Evolutionary conservation across 2,888 invertebrate genomes (phyloP), one percentile per base, ranked within the genome.

Genomic region (Leptopilina drosophilae): DNA sequence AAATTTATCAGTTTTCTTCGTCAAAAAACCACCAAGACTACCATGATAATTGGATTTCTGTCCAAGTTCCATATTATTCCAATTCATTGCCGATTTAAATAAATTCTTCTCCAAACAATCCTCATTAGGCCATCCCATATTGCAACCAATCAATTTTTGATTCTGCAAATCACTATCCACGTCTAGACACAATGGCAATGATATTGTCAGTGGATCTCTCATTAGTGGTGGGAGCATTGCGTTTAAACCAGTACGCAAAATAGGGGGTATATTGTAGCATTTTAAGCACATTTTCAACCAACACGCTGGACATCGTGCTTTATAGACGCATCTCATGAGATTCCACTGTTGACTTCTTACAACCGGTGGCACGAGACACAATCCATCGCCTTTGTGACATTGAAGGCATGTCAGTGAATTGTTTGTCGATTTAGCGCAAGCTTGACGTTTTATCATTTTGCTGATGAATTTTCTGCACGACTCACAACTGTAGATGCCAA

Each of bases 401-500:
- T 95, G 94, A 89, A 95, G 93, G 46, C 93, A 92, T 64, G 94
- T 92, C 80, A 93, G 93, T 65, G 93, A 92, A 85, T 92, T 92
- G 87, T 93, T 93, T n/a, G 88, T 85, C 56, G 90, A 88, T 87
- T 94, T 94, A 56, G 94, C 93, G 87, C 94, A 92, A 83, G 94
- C 94, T 86, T 94, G 94, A 80, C 95, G 94, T 91, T 95, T 96
- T 82, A 96, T 94, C 93, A 96, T 95, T 90, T 96, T 96, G 20
- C 96, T 95, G 88, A 97, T 96, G 91, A 97, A 97, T 91, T 97
- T 97, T 76, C 96, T 94, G 91, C 98, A 98, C 9, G 96, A 95
- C 89, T 96, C 96, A 91, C 98, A 98, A 84, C 96, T 96, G 88
- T 95, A 95, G 82, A 96, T 95, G 49, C 97, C 97, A 90, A 96